phyloP scores from a whole-genome alignment of 2,113 vertebrate genomes.

The Eulacestoma nigropectus region DNA sequence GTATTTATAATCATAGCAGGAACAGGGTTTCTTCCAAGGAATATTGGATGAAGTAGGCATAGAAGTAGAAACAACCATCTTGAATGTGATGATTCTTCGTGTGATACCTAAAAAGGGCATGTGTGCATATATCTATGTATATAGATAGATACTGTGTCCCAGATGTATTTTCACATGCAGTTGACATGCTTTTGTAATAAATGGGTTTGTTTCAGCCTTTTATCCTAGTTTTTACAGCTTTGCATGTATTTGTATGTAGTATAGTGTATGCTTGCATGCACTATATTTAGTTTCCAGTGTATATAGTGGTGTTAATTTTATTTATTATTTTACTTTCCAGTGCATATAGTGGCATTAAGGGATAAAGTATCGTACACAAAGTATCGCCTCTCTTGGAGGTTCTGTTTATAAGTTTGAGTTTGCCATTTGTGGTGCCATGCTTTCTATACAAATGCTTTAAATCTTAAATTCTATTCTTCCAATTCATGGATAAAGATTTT shows the following conservation, averaged over 20 bases:
- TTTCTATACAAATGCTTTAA: neutral
- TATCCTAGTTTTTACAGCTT: neutral
- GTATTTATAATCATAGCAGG: neutral
- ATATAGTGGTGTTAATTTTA: neutral
- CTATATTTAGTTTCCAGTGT: neutral
- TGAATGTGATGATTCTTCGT: neutral
- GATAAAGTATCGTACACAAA: neutral
- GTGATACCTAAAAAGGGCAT: neutral
- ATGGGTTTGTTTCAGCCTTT: neutral
- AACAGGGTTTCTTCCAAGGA: neutral
- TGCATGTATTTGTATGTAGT: neutral
- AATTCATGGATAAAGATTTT: neutral
- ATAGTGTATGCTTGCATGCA: rapidly evolving
- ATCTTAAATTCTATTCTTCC: neutral
- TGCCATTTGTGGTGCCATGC: neutral
- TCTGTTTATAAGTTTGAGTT: neutral
- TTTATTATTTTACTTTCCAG: neutral
- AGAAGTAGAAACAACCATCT: neutral
- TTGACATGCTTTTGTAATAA: neutral
- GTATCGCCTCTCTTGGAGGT: neutral
- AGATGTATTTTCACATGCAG: neutral
- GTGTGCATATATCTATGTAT: rapidly evolving
- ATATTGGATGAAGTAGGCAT: neutral
- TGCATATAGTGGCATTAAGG: neutral
- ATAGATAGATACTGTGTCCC: neutral